Evolutionary conservation across 2,888 invertebrate species (phyloP), one percentile per base, ranked within the genome.

Genomic region (Colostygia pectinataria): DNA sequence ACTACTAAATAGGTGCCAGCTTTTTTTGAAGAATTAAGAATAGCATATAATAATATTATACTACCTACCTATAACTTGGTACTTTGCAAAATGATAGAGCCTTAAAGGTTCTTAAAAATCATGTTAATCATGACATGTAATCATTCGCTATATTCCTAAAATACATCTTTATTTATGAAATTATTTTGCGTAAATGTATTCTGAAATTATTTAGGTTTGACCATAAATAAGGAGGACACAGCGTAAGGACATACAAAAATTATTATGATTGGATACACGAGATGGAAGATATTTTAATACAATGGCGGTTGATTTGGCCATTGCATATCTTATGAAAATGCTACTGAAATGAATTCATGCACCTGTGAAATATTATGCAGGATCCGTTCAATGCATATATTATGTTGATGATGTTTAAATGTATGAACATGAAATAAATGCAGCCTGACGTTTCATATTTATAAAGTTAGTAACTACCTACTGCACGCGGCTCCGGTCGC

Each of bases 311-410:
- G 9, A 37, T 52, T 40, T 45, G 32, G 39, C 6, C 25, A 27
- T 31, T 34, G 46, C 34, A 46, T 54, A 48, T 45, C 33, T 55
- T 52, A 57, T 46, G 52, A 53, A 57, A 53, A 57, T 53, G 31
- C 29, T 42, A 34, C 37, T 47, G 42, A 42, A 54, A 57, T 44
- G 44, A 43, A 57, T 53, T 49, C 57, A 55, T 57, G 57, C 59
- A 60, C 59, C 42, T 38, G 42, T 48, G 48, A 37, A 42, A 32
- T 42, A 44, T 53, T 56, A 54, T 56, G 40, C 52, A 38, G 49
- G 47, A 50, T 53, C 46, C 42, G 52, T 43, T 49, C 38, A 28
- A 42, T 32, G 41, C 34, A 56, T 56, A 42, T 36, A 54, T 57
- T 57, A 59, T 59, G 54, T 34, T 53, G 56, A 58, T 47, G 44